These are phyloP conservation scores for Morone saxatilis DNA, from an alignment of 2,113 vertebrate species.

Conservation along the genomic window DNA sequence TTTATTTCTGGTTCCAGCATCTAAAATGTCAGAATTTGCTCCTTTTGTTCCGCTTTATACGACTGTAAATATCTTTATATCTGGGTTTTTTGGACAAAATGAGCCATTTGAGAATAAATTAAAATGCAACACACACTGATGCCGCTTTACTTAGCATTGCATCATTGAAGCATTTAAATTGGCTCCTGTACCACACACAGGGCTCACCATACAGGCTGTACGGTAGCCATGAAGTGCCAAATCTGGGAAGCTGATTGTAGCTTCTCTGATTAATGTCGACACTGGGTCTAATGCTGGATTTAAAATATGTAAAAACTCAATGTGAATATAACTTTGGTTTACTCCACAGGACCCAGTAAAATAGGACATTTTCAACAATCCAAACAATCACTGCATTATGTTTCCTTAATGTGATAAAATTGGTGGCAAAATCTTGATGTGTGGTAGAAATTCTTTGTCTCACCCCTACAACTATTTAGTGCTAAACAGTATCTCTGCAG, in stretches of 20 bases:
- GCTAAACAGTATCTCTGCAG: background rate
- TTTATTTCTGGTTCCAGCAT: background rate
- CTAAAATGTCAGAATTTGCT: background rate
- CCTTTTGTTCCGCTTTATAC: background rate
- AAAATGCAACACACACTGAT: background rate
- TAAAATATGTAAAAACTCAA: background rate
- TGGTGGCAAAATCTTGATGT: background rate
- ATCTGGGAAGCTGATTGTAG: background rate
- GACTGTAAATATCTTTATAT: background rate
- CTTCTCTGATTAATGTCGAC: background rate
- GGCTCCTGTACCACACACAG: background rate
- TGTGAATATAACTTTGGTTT: no score
- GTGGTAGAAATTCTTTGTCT: background rate
- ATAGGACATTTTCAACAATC: background rate
- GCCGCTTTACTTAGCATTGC: background rate
- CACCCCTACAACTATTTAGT: background rate
- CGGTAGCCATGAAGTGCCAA: background rate
- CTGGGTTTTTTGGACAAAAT: background rate
- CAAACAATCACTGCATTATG: background rate
- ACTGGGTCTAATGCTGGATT: no score
- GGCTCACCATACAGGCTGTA: background rate
- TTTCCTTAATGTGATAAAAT: background rate
- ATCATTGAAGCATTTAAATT: background rate
- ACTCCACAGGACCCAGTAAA: no score
- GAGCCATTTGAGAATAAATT: background rate